Evolutionary conservation across 2,113 vertebrate genomes (phyloP).

Genomic region (Ciconia boyciana): DNA sequence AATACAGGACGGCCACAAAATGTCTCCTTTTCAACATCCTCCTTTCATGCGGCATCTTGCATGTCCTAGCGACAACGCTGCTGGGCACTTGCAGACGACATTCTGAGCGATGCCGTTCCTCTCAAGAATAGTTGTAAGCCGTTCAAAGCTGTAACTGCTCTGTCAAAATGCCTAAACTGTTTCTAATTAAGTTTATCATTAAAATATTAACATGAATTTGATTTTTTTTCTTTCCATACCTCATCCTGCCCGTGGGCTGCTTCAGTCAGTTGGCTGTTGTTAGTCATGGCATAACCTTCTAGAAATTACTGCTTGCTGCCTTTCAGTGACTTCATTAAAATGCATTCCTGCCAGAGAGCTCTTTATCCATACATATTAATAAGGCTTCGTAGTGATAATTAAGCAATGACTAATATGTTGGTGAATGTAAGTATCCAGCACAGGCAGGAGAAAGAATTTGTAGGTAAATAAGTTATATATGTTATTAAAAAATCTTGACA

Average conservation of each 20-base stretch:
- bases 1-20: not conserved
- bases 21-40: rapidly evolving
- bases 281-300: conserved; percentile 22
- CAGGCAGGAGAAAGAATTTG: not conserved
- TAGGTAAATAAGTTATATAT: conserved; percentile 1
- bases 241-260: not conserved
- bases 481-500: conserved; percentile 17
- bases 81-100: rapidly evolving
- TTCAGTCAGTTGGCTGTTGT: conserved; percentile 23
- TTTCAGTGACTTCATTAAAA: conserved; percentile 65
- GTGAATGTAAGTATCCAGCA: conserved; percentile 20
- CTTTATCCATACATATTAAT: conserved; percentile 66
- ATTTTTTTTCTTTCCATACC: not conserved
- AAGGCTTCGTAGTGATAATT: conserved; percentile 67
- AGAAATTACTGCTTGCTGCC: conserved; percentile 51
- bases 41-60: rapidly evolving
- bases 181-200: conserved; percentile 28
- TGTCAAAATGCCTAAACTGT: not conserved
- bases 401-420: conserved; percentile 53
- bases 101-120: not conserved
- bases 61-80: rapidly evolving
- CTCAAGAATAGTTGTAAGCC: not conserved
- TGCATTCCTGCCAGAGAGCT: conserved; percentile 56
- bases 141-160: not conserved
- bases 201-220: conserved; percentile 21